A percentile compares a stretch with the other conserved stretches of the same genome.
Conservation (phyloP, 2,797 vertebrate species). For the Parauchenoglanis punctatus region DNA sequence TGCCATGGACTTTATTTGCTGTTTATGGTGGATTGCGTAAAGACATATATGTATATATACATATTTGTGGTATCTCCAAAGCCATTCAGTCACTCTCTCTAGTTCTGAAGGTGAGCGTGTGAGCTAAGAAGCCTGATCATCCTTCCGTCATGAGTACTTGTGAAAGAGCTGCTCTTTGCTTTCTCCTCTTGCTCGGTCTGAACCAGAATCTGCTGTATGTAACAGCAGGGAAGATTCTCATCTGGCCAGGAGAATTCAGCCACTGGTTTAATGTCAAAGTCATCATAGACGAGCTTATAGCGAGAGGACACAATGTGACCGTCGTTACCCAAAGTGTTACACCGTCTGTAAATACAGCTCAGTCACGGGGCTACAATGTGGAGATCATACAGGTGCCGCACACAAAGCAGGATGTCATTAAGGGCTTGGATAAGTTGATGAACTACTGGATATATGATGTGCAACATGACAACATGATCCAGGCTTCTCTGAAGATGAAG, state of each 20-base stretch:
- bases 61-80: no score
- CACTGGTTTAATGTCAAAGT: not conserved
- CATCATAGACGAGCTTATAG: conserved; percentile 48
- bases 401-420: conserved; percentile 18
- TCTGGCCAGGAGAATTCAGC: conserved; percentile 47
- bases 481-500: not conserved
- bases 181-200: conserved; percentile 24
- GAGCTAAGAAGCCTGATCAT: not conserved
- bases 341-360: conserved; percentile 21
- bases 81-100: not conserved
- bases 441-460: not conserved
- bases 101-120: not conserved
- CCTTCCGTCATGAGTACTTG: conserved; percentile 6
- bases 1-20: no score
- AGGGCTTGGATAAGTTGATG: not conserved
- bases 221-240: conserved; percentile 43
- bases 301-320: conserved; percentile 21
- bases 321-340: conserved; percentile 22
- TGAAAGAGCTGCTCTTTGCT: not conserved
- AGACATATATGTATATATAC: no score
- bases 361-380: conserved; percentile 16
- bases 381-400: conserved; percentile 40
- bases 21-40: no score
- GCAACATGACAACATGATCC: not conserved
- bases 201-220: conserved; percentile 14